A percentile compares a stretch with the other conserved stretches of the same genome.
These are phyloP conservation scores for Hoplias malabaricus DNA, from an alignment of 2,113 vertebrate species.

Conservation along the genomic window DNA sequence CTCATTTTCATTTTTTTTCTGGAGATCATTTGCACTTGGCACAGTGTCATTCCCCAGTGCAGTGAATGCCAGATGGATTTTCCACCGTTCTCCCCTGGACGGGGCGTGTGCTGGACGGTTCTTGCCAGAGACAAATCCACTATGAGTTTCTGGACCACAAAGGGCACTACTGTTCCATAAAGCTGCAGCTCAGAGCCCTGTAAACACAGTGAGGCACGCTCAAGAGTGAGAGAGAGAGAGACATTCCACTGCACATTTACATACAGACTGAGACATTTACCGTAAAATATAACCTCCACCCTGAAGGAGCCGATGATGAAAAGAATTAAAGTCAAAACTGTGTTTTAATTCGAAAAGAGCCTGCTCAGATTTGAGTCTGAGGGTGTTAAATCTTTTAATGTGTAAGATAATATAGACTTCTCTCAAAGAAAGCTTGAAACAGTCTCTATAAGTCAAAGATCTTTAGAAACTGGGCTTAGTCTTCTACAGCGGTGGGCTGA, in stretches of 20 bases:
- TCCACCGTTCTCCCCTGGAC: slow-evolving; percentile 55
- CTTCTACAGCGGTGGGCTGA: background rate
- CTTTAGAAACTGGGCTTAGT: background rate
- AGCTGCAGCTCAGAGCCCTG: slow-evolving; percentile 26
- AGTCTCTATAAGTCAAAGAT: background rate
- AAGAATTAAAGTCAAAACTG: slow-evolving; percentile 19
- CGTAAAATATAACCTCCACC: slow-evolving; percentile 26
- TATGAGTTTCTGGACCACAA: slow-evolving; percentile 54
- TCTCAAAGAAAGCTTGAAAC: background rate
- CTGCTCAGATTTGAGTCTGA: background rate
- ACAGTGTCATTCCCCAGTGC: slow-evolving; percentile 41
- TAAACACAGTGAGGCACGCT: slow-evolving; percentile 37
- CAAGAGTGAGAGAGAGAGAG: slow-evolving; percentile 25
- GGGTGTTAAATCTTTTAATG: background rate
- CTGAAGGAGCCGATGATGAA: slow-evolving; percentile 8
- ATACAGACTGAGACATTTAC: slow-evolving; percentile 27
- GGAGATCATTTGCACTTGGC: slow-evolving; percentile 55
- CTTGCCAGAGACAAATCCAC: slow-evolving; percentile 50
- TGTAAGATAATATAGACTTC: slow-evolving; percentile 28
- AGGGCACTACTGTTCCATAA: slow-evolving; percentile 57
- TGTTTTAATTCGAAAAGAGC: background rate
- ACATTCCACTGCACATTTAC: slow-evolving; percentile 32
- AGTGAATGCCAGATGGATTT: slow-evolving; percentile 58
- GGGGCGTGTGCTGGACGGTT: slow-evolving; percentile 49
- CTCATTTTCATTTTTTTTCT: slow-evolving; percentile 7